phyloP scores from a whole-genome alignment of 2,888 invertebrate genomes.

The Eupithecia subumbrata region DNA sequence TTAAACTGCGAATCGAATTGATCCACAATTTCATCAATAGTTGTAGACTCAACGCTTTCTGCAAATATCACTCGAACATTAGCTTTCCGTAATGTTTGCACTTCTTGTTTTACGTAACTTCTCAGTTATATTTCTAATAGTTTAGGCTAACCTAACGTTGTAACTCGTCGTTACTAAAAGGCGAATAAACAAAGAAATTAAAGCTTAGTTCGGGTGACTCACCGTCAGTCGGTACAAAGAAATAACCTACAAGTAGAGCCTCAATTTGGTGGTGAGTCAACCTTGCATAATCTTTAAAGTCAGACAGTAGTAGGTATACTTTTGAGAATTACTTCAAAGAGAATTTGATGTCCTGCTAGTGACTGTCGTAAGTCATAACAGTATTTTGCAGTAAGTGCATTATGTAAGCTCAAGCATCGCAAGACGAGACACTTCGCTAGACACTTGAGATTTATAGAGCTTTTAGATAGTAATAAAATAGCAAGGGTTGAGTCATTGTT shows the following conservation, averaged over 20 bases:
- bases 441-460: conserved; percentile 32
- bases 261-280: conserved; percentile 61
- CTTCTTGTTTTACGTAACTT: conserved; percentile 61
- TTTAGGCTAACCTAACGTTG: conserved; percentile 40
- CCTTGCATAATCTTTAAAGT: conserved; percentile 59
- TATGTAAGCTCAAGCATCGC: conserved; percentile 52
- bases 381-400: conserved; percentile 55
- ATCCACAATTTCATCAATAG: conserved; percentile 47
- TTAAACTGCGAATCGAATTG: conserved; percentile 44
- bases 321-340: conserved; percentile 46
- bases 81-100: conserved; percentile 61
- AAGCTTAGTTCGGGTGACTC: conserved; percentile 39
- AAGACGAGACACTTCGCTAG: conserved; percentile 36
- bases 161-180: conserved; percentile 40
- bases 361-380: conserved; percentile 48
- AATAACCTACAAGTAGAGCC: conserved; percentile 43
- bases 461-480: conserved; percentile 22
- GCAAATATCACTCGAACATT: conserved; percentile 41
- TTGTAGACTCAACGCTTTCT: conserved; percentile 43
- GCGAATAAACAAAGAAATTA: conserved; percentile 44
- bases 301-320: conserved; percentile 48
- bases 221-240: conserved; percentile 39
- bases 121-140: conserved; percentile 48
- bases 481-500: conserved; percentile 23
- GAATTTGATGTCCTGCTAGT: conserved; percentile 47